Evolutionary conservation across 2,113 vertebrate genomes (phyloP), one percentile per base, ranked within the genome.

Genomic region (Dicerorhinus sumatrensis): DNA sequence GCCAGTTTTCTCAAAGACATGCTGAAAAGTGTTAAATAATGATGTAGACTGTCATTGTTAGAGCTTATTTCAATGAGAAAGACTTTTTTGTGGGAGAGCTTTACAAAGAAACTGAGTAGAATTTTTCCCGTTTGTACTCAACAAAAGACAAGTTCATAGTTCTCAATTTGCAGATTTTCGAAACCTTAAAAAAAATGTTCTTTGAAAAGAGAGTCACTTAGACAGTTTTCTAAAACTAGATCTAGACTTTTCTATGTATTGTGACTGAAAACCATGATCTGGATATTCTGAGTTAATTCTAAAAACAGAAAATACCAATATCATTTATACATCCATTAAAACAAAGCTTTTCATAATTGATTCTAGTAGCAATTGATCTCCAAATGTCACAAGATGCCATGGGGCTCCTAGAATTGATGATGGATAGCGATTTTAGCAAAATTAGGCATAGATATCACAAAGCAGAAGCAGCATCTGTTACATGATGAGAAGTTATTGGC

Each of bases 331-430:
- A 27, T 80, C 84, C 80, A 97, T 97, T 95, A 97, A 96, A 97
- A 94, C 80, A 95, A 96, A 96, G 70, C 29, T 96, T 96, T 97
- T 84, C 51, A 69, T 96, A 96, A 96, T 94, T 94, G 88, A 96
- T 42, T 97, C 14, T 65, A 72, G 60, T 65, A 94, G 81, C 65
- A 91, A 98, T 97, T 97, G 97, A 97, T 98, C 91, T 97, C 54
- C 89, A 97, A 96, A 98, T 97, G 96, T 94, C 97, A 97, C 46
- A 96, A 67, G 84, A 96, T 97, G 81, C 89, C 97, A 91, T 36
- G 33, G 90, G 81, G 85, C 84, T 96, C 79, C 67, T 88, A 62
- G 58, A 97, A 91, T 91, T 96, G 85, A 98, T 97, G 95, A 97
- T 97, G 92, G 94, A 97, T 97, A 95, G 70, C 63, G 93, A 88